phyloP scores from a whole-genome alignment of 1,140 invertebrate species.

The Brachionus rubens region DNA sequence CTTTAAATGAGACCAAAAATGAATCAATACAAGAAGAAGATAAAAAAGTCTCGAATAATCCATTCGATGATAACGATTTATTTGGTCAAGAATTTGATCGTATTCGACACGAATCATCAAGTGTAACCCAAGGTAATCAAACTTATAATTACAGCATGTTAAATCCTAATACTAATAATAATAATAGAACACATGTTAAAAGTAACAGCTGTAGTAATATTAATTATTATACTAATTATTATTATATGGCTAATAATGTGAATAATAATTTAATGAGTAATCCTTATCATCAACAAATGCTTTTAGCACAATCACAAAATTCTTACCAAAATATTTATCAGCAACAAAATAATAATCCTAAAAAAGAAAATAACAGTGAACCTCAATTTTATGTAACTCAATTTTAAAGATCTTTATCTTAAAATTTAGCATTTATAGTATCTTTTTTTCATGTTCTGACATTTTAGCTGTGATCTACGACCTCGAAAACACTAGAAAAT shows the following conservation, averaged over 20 bases:
- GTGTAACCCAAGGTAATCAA: constrained; percentile 10
- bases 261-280: constrained; percentile 36
- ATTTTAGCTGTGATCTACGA: too few relatives aligned
- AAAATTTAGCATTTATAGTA: not conserved
- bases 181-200: not conserved
- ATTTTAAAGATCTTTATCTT: not conserved
- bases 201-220: constrained; percentile 41
- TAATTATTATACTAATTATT: constrained; percentile 22
- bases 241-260: constrained; percentile 24
- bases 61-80: constrained; percentile 32
- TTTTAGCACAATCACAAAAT: not conserved
- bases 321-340: not conserved
- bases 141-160: constrained; percentile 33
- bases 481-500: too few relatives aligned
- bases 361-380: not conserved
- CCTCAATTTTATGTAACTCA: not conserved
- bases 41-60: constrained; percentile 31
- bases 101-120: constrained; percentile 1
- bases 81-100: constrained; percentile 43
- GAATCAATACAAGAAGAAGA: not conserved
- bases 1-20: not conserved
- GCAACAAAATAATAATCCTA: not conserved
- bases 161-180: constrained; percentile 9
- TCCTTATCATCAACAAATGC: not conserved
- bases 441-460: too few relatives aligned